Evolutionary conservation across 2,888 invertebrate species (phyloP).

Genomic region (Cancer borealis): DNA sequence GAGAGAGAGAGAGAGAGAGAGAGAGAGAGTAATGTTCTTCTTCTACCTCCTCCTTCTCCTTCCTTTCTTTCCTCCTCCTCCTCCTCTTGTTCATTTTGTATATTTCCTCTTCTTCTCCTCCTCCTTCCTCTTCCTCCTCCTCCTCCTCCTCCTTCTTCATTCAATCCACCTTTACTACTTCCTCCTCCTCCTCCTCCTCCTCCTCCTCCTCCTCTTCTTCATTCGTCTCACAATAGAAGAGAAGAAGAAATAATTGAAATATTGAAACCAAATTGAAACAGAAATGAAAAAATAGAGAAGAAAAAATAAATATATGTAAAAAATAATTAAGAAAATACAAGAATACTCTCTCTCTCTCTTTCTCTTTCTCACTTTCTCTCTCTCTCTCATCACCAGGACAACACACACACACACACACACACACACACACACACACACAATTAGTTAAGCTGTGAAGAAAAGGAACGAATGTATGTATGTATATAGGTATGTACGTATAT

Average conservation of each 20-base stretch:
- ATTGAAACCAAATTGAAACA: background rate
- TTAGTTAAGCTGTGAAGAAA: background rate
- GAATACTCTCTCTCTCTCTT: background rate
- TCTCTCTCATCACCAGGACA: conserved; percentile 29
- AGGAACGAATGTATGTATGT: background rate
- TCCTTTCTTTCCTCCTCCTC: background rate
- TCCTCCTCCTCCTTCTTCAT: background rate
- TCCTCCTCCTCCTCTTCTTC: background rate
- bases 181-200: background rate
- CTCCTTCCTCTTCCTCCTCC: background rate
- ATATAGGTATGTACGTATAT: conserved; percentile 34
- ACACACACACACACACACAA: conserved; percentile 7
- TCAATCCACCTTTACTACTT: background rate
- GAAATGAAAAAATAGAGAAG: background rate
- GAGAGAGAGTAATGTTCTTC: background rate
- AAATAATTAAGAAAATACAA: background rate
- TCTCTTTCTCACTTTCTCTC: conserved; percentile 1
- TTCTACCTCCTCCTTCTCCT: background rate
- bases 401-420: conserved; percentile 47
- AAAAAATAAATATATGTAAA: background rate
- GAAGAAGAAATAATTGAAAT: background rate
- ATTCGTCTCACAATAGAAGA: background rate
- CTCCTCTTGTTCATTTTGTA: background rate
- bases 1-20: background rate
- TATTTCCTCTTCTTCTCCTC: background rate